Conservation (phyloP, 2,888 invertebrate genomes). For the Lithophane leautieri region DNA sequence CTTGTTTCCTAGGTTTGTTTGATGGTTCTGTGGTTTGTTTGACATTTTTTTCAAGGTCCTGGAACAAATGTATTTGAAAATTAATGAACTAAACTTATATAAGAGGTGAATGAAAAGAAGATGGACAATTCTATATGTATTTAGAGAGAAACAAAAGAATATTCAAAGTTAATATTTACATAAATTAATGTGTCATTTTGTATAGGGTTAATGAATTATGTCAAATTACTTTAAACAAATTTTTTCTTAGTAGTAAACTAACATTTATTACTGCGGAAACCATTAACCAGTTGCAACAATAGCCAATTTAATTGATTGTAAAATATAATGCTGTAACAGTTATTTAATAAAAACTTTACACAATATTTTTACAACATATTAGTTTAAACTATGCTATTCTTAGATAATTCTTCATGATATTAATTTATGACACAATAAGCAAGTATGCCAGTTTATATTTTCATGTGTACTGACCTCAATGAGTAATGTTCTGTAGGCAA, state of each 20-base stretch:
- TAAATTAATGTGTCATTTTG: neutral
- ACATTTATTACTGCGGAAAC: neutral
- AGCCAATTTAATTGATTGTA: neutral
- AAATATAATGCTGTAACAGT: constrained; percentile 2
- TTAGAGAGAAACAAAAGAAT: neutral
- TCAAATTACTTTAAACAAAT: neutral
- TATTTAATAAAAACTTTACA: constrained; percentile 8
- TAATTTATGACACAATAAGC: constrained; percentile 38
- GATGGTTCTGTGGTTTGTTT: constrained; percentile 64
- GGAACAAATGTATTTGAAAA: constrained; percentile 45
- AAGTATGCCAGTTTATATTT: constrained; percentile 39
- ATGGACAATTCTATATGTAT: neutral
- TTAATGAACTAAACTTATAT: neutral
- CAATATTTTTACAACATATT: constrained; percentile 36
- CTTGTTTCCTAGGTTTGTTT: constrained; percentile 64
- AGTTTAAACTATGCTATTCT: constrained; percentile 11
- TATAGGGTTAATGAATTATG: neutral
- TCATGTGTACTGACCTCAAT: constrained; percentile 55
- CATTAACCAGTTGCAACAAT: neutral
- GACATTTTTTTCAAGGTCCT: constrained; percentile 68
- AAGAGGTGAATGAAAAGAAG: neutral
- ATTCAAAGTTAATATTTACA: neutral
- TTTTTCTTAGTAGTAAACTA: neutral
- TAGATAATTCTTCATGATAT: constrained; percentile 34
- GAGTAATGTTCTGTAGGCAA: constrained; percentile 43